Evolutionary conservation across 2,797 vertebrate genomes (phyloP), one percentile per base, ranked within the genome.

Genomic region (Lutjanus campechanus): DNA sequence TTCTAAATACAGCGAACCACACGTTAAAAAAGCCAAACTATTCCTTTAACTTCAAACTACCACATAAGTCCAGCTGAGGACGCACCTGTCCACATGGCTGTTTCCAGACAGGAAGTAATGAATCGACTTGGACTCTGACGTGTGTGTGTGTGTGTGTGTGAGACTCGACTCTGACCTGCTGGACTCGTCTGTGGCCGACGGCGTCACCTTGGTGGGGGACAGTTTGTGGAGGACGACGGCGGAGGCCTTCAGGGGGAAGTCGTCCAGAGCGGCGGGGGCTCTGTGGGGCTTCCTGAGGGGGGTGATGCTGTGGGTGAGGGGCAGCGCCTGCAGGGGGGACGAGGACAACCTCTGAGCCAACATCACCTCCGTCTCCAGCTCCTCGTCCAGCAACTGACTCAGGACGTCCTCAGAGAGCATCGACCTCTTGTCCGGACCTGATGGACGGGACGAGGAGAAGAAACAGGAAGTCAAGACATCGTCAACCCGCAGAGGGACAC

Each of bases 341-440:
- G 88, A 67, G 0, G 90, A 80, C 41, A 90, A 47, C 7, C 90
- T 92, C 29, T 90, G 84, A 43, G 92, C 81, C 74, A 95, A n/a
- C 47, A 67, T n/a, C 76, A 89, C 85, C 71, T 95, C 96, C 1
- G 76, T 40, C 49, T 94, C 62, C 41, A 92, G 80, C 1, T 78
- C 87, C 0, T 93, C 92, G 15, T 94, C 93, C 63, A 95, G 79
- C 82, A 96, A 74, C 89, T 90, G 90, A 7, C 63, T 84, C 82
- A 95, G 71, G 73, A 92, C 50, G 49, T 96, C 92, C 12, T 83
- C 88, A 2, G 25, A 60, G 36, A 62, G 80, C 22, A 82, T 29
- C 2, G 40, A 11, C 22, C 1, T 90, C 87, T 88, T 91, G 17
- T 85, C 82, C 2, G 95, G 94, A 92, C 95, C 97, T 99, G 85